phyloP scores from a whole-genome alignment of 2,797 vertebrate genomes.

The Mionectes olivaceus region DNA sequence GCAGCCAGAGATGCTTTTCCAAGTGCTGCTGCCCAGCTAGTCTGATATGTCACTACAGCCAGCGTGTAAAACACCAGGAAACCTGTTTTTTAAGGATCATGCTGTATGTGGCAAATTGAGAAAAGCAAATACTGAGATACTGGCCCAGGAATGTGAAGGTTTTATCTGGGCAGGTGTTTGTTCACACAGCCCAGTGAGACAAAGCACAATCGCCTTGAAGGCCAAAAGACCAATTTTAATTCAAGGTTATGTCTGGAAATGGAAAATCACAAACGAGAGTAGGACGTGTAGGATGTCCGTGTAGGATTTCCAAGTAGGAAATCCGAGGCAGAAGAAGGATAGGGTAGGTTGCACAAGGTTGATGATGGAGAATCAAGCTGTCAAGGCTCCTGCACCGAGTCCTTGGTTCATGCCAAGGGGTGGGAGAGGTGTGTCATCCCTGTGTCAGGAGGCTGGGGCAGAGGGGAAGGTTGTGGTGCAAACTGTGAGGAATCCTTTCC shows the following conservation, averaged over 20 bases:
- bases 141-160: not conserved
- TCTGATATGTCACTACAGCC: not conserved
- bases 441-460: not conserved
- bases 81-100: not conserved
- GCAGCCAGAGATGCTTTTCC: constrained; percentile 5
- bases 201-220: not conserved
- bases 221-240: not conserved
- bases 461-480: not conserved
- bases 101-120: not conserved
- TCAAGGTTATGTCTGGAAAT: not conserved
- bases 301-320: not conserved
- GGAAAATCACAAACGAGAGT: not conserved
- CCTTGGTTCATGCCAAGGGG: rapidly evolving
- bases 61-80: not conserved
- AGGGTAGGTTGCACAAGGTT: not conserved
- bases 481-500: not conserved
- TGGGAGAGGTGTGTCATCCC: not conserved
- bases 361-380: not conserved
- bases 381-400: not conserved
- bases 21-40: not conserved
- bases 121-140: constrained; percentile 1
- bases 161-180: constrained; percentile 1
- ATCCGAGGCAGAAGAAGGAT: not conserved
- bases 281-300: too few relatives aligned
- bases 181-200: not conserved